Percentiles rank a stretch among this genome's conserved stretches.
Evolutionary conservation across 2,113 vertebrate genomes (phyloP).

Genomic region (Odocoileus virginianus): DNA sequence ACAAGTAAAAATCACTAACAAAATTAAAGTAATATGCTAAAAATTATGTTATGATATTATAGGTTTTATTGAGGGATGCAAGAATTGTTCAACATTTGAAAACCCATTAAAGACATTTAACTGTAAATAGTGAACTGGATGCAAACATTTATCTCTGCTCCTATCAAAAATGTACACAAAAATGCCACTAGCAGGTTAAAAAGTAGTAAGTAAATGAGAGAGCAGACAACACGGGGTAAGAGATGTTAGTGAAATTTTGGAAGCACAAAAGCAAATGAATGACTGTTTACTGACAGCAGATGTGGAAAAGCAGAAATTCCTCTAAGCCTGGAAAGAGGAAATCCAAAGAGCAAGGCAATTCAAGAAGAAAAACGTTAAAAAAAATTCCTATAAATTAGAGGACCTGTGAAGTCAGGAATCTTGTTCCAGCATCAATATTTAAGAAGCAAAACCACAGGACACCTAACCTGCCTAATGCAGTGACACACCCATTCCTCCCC

Average conservation of each 20-base stretch:
- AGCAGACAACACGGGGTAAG: neutral
- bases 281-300: neutral
- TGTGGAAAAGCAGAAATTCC: neutral
- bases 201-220: neutral
- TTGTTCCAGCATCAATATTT: neutral
- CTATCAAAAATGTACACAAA: neutral
- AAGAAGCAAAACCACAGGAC: neutral
- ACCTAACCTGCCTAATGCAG: neutral
- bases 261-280: neutral
- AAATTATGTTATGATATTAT: neutral
- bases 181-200: neutral
- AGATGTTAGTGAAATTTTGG: neutral
- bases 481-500: neutral
- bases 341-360: neutral
- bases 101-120: neutral
- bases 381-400: neutral
- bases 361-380: neutral
- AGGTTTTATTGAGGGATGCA: neutral
- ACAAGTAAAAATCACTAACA: neutral
- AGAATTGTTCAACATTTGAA: neutral
- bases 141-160: neutral
- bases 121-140: neutral
- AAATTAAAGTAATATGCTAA: neutral
- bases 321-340: neutral
- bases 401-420: neutral